These are phyloP conservation scores for Steinernema khuongi DNA, from an alignment of 1,140 invertebrate species.

Conservation along the genomic window DNA sequence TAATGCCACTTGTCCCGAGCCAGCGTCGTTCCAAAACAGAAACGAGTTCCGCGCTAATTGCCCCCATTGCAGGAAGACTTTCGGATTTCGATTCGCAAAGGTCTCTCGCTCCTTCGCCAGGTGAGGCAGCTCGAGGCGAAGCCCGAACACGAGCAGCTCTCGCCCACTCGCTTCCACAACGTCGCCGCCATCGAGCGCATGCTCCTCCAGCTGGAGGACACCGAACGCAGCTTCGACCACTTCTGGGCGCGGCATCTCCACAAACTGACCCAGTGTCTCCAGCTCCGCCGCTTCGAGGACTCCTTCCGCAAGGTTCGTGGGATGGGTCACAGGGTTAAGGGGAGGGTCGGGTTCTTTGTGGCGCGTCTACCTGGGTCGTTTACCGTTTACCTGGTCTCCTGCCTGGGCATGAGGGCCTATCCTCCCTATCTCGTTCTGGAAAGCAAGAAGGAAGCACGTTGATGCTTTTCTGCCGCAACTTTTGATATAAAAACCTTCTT, in stretches of 20 bases:
- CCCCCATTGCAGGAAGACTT: conserved; percentile 54
- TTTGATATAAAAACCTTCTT: too few relatives aligned
- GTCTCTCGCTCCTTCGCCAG: conserved; percentile 59
- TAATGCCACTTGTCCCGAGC: neutral
- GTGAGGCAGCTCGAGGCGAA: conserved; percentile 55
- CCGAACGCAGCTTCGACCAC: conserved; percentile 81
- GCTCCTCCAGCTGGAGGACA: conserved; percentile 87
- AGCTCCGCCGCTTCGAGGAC: conserved; percentile 80
- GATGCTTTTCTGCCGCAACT: too few relatives aligned
- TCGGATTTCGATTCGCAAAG: conserved; percentile 51
- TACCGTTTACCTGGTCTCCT: too few relatives aligned
- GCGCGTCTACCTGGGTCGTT: too few relatives aligned
- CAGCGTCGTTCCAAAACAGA: neutral
- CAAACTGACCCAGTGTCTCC: conserved; percentile 78
- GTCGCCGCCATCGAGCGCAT: conserved; percentile 84
- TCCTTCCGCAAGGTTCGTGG: conserved; percentile 72
- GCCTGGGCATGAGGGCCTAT: too few relatives aligned
- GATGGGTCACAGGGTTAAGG: too few relatives aligned
- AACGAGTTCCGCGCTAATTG: neutral
- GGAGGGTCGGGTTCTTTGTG: too few relatives aligned
- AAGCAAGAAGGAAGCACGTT: too few relatives aligned
- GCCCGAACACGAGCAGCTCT: conserved; percentile 49
- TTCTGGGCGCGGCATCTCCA: conserved; percentile 85
- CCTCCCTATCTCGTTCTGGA: too few relatives aligned
- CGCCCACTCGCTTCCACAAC: conserved; percentile 72